phyloP scores from a whole-genome alignment of 2,113 vertebrate species.

The Oriolus oriolus region DNA sequence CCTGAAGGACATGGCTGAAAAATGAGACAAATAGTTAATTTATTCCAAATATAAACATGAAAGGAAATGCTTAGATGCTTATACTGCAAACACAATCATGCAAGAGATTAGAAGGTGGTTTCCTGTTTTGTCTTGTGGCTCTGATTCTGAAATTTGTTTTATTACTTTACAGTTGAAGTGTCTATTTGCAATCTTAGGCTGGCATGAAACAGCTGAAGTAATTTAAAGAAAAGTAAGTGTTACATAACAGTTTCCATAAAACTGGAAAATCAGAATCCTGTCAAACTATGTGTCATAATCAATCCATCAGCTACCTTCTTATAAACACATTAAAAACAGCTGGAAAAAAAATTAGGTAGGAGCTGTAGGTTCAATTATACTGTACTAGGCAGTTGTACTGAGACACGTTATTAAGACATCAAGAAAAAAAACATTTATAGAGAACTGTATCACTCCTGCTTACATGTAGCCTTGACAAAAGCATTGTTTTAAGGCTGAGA shows the following conservation, averaged over 20 bases:
- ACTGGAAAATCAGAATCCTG: conserved; percentile 9
- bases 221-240: conserved; percentile 52
- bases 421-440: neutral
- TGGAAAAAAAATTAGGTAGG: conserved; percentile 15
- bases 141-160: neutral
- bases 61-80: neutral
- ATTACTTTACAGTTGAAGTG: neutral
- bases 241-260: conserved; percentile 26
- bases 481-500: neutral
- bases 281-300: conserved; percentile 11
- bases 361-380: neutral
- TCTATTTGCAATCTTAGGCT: neutral
- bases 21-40: conserved; percentile 38
- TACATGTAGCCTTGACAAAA: conserved; percentile 9
- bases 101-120: neutral
- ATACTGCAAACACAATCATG: neutral
- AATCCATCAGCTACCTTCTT: conserved; percentile 23
- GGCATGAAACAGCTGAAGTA: conserved; percentile 32
- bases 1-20: conserved; percentile 85
- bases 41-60: conserved; percentile 11
- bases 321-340: conserved; percentile 43
- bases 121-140: neutral
- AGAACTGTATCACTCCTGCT: neutral
- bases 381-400: neutral
- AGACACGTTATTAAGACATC: neutral